These are phyloP conservation scores for Agonopterix subpropinquella DNA, from an alignment of 2,888 invertebrate genomes.

Conservation along the genomic window DNA sequence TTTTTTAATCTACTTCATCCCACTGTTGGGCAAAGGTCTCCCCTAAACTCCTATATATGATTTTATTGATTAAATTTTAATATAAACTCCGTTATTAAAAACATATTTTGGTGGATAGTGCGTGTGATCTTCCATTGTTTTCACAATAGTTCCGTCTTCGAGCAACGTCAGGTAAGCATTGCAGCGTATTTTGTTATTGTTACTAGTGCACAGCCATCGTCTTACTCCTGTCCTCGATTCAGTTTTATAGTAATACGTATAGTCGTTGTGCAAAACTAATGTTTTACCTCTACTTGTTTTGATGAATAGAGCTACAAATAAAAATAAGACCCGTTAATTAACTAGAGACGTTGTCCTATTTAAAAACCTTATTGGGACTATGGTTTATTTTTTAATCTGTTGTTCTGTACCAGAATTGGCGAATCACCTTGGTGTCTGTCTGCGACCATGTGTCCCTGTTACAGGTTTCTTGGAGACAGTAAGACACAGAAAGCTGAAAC, in stretches of 20 bases:
- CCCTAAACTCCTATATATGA: too few species aligned
- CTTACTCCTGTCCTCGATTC: conserved; percentile 5
- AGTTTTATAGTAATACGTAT: conserved; percentile 16
- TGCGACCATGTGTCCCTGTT: too few species aligned
- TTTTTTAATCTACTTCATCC: too few species aligned
- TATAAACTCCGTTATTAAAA: not conserved
- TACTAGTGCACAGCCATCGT: conserved; percentile 15
- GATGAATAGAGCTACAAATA: conserved; percentile 11
- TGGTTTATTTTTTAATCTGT: too few species aligned
- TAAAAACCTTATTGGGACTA: too few species aligned
- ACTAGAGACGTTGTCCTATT: too few species aligned
- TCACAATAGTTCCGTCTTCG: not conserved
- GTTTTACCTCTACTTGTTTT: conserved; percentile 11
- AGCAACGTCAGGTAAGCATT: conserved; percentile 6
- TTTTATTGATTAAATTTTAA: not conserved
- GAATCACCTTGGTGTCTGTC: too few species aligned
- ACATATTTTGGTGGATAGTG: not conserved
- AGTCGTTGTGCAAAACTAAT: conserved; percentile 14
- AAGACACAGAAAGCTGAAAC: too few species aligned
- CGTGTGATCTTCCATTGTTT: not conserved
- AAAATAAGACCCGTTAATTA: not conserved
- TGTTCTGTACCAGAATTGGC: too few species aligned
- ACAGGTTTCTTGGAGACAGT: too few species aligned
- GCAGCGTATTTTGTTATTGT: conserved; percentile 4
- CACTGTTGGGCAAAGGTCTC: too few species aligned